Conservation (phyloP, 2,888 invertebrate species). For the Diarsia mendica region DNA sequence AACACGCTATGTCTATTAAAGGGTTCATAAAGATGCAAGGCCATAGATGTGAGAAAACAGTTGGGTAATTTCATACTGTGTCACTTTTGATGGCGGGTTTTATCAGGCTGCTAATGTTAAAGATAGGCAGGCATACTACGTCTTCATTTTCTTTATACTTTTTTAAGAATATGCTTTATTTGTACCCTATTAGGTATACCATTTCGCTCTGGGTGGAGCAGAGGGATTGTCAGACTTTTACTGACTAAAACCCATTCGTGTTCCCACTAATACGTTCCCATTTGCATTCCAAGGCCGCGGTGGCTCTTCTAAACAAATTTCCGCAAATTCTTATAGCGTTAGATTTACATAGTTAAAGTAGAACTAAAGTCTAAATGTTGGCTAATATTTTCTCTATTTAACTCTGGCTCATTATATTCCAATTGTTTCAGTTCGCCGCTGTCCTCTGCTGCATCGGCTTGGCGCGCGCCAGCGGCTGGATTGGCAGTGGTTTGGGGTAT, state of each 20-base stretch:
- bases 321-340: background rate
- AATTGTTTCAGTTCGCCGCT: constrained; percentile 73
- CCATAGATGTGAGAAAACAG: constrained; percentile 16
- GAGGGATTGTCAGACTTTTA: too few relatives aligned
- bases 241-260: too few relatives aligned
- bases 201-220: too few relatives aligned
- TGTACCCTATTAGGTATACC: too few relatives aligned
- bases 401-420: background rate
- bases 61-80: constrained; percentile 15
- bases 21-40: constrained; percentile 23
- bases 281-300: too few relatives aligned
- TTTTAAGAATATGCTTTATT: background rate
- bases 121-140: background rate
- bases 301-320: too few relatives aligned
- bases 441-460: constrained; percentile 76
- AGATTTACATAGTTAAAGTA: background rate
- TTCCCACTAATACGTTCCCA: too few relatives aligned
- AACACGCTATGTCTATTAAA: constrained; percentile 31
- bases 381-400: background rate
- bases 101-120: background rate
- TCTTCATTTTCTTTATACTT: background rate
- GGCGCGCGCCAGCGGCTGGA: constrained; percentile 74
- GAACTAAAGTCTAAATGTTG: background rate
- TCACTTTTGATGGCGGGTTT: background rate
- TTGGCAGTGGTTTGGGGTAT: constrained; percentile 69